phyloP scores from a whole-genome alignment of 1,140 invertebrate genomes.

The Brachionus angularis region DNA sequence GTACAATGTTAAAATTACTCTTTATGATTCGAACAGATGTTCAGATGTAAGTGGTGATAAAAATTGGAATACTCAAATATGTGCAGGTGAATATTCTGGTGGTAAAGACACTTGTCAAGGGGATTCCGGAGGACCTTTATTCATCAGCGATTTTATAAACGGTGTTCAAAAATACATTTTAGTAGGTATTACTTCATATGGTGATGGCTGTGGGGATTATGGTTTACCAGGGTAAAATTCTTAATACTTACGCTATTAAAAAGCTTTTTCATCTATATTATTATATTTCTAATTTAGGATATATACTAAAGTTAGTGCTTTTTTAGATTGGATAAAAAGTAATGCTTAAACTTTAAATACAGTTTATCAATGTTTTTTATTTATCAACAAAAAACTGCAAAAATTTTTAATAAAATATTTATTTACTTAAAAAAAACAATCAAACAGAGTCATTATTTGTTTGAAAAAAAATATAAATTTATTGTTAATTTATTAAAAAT shows the following conservation, averaged over 20 bases:
- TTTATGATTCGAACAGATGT: not conserved
- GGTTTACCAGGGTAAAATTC: conserved; percentile 26
- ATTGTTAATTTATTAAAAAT: too few relatives aligned
- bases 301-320: conserved; percentile 11
- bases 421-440: too few relatives aligned
- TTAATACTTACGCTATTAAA: too few relatives aligned
- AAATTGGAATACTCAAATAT: conserved; percentile 43
- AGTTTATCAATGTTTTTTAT: too few relatives aligned
- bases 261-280: too few relatives aligned
- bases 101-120: conserved; percentile 44
- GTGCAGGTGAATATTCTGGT: conserved; percentile 14
- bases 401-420: too few relatives aligned
- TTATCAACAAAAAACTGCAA: too few relatives aligned
- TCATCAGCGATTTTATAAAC: conserved; percentile 2
- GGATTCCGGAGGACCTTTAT: conserved; percentile 32
- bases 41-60: too few relatives aligned
- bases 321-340: not conserved
- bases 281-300: too few relatives aligned
- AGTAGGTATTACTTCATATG: conserved; percentile 41
- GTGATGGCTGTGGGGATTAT: conserved; percentile 9
- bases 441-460: too few relatives aligned
- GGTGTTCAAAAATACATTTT: conserved; percentile 12
- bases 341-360: too few relatives aligned
- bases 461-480: too few relatives aligned
- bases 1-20: conserved; percentile 20